Conservation (phyloP, 2,888 invertebrate genomes). For the Philonicus albiceps region DNA sequence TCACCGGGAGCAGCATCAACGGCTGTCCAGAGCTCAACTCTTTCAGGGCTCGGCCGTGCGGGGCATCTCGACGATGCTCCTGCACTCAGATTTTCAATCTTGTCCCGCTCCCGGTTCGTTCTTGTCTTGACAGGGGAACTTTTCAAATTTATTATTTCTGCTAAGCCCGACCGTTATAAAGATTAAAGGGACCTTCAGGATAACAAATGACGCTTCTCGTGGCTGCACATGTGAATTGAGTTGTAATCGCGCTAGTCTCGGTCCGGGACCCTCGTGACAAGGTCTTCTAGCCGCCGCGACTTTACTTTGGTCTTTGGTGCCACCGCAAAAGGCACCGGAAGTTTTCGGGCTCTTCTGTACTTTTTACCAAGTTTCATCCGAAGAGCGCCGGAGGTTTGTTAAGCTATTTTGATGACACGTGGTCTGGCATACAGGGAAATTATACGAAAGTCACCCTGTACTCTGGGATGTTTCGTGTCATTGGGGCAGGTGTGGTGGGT, state of each 20-base stretch:
- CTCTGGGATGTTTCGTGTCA: not conserved
- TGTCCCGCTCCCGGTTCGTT: conserved; percentile 19
- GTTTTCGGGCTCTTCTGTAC: not conserved
- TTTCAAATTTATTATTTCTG: conserved; percentile 47
- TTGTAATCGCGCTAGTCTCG: not conserved
- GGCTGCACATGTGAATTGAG: conserved; percentile 34
- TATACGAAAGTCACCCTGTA: not conserved
- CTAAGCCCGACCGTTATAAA: conserved; percentile 37
- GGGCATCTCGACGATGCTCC: not conserved
- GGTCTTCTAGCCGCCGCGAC: no score
- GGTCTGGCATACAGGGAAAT: conserved; percentile 8
- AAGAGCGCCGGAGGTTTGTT: not conserved
- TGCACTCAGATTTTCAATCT: conserved; percentile 43
- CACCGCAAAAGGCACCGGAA: not conserved
- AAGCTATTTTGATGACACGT: not conserved
- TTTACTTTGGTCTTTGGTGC: not conserved
- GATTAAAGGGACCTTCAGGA: conserved; percentile 32
- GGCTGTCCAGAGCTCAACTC: not conserved
- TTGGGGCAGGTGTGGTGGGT: not conserved
- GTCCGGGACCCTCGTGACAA: not conserved
- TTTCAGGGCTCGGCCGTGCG: not conserved
- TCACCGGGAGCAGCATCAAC: not conserved
- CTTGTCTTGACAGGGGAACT: conserved; percentile 27
- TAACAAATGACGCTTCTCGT: conserved; percentile 30
- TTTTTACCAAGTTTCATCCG: not conserved